Base-by-base conservation (phyloP, 2,797 vertebrate genomes). In the Meda fulgida region DNA sequence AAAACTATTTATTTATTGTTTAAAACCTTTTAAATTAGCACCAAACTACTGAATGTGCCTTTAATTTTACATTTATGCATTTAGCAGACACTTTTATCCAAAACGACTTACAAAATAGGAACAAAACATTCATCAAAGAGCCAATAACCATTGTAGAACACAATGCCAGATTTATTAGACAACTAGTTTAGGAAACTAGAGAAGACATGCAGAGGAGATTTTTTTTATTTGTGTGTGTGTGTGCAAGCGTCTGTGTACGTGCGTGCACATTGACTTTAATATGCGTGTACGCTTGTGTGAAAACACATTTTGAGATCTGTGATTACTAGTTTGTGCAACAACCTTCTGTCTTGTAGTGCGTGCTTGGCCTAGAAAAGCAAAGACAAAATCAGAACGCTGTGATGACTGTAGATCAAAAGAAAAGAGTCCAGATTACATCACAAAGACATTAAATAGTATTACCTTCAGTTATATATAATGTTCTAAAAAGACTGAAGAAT, bases 201-300 rank as follows among this genome's bases (percentile, higher is more conserved):
- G 9, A 26, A 60, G 11, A 63, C 26, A 26, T 60, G 11, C 10
- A 13, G 1, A 18, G 21, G 53, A 58, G 21, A 53, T 55, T 55
- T 58, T 55, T n/a, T 5, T n/a, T 58, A 11, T 29, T 63, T 63
- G 5, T 13, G 23, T 5, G 10, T 13, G 23, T 5, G 10, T 5
- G 2, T 14, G n/a, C 0, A 3, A 3, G 1, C 13, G 1, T 1
- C 0, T 10, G 11, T 13, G 13, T 16, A 1, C 0, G 2, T 16
- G n/a, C 13, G 0, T 1, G 60, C 26, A 3, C 26, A 31, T 0
- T 31, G 13, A 65, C 29, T 18, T 31, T 26, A 38, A 77, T 38
- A 6, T 60, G 7, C 7, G 1, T 9, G 53, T 60, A 55, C 7
- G n/a, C n/a, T 77, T 31, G 55, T 21, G 55, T 63, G 38, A 78